phyloP scores from a whole-genome alignment of 23 tunicate genomes.

The Ascidia mentula region DNA sequence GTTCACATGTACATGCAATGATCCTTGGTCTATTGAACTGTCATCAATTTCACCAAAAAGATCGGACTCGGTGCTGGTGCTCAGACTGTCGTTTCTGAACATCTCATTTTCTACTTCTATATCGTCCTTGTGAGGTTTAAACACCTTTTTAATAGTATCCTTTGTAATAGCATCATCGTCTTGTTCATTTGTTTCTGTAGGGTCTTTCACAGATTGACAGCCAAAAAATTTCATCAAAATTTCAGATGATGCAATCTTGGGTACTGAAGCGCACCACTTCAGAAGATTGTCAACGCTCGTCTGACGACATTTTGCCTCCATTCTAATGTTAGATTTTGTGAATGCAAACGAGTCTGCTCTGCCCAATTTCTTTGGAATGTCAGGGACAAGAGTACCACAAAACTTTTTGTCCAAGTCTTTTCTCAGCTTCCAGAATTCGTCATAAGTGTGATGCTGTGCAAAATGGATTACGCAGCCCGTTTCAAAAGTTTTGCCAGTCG shows the following conservation, averaged over 20 bases:
- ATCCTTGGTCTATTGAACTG: neutral
- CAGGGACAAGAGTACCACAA: constrained; percentile 61
- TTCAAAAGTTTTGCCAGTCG: constrained; percentile 10
- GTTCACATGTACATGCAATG: neutral
- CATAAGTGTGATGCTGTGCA: constrained; percentile 33
- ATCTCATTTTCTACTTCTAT: neutral
- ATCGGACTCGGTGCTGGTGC: neutral
- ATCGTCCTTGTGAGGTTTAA: neutral
- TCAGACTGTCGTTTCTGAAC: neutral
- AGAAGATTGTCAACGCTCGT: constrained; percentile 38
- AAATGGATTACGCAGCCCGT: constrained; percentile 30
- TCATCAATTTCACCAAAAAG: neutral
- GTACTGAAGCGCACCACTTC: constrained; percentile 50
- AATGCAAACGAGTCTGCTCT: neutral
- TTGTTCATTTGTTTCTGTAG: neutral
- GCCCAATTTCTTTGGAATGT: constrained; percentile 8
- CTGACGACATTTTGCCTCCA: constrained; percentile 29
- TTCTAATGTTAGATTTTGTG: neutral
- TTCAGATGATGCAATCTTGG: constrained; percentile 54
- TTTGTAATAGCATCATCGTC: neutral
- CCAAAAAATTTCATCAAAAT: constrained; percentile 45
- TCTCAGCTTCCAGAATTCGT: constrained; percentile 41
- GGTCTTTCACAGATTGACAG: neutral
- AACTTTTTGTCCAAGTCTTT: constrained; percentile 46
- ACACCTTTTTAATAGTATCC: neutral